A percentile compares a stretch with the other conserved stretches of the same genome.
Evolutionary conservation across 2,888 invertebrate species (phyloP).

Genomic region (Drosophila ezoana): DNA sequence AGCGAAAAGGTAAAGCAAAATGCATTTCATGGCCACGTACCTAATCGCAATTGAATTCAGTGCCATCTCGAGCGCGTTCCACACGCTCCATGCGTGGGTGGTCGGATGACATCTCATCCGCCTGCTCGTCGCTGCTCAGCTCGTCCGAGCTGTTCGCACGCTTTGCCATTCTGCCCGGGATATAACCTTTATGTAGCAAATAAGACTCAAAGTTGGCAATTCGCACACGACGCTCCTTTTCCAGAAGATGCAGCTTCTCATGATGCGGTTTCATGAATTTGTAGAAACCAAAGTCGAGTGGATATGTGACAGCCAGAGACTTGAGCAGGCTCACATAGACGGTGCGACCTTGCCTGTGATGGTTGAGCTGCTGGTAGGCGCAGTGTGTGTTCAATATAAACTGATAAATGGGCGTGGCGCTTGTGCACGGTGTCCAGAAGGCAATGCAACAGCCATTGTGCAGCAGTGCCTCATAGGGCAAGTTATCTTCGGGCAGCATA

Average conservation of each 20-base stretch:
- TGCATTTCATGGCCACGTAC: not conserved
- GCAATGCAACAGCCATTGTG: conserved; percentile 26
- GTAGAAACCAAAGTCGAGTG: conserved; percentile 44
- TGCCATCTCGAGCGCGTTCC: conserved; percentile 11
- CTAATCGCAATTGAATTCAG: conserved; percentile 10
- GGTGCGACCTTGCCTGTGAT: conserved; percentile 51
- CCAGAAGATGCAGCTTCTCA: conserved; percentile 36
- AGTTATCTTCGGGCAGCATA: conserved; percentile 33
- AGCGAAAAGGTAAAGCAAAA: not conserved
- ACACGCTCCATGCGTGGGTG: conserved; percentile 13
- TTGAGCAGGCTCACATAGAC: conserved; percentile 53
- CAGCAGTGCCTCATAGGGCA: conserved; percentile 32
- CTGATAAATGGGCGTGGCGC: conserved; percentile 13
- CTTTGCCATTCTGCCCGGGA: not conserved
- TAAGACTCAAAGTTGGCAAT: conserved; percentile 16
- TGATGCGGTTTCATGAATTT: conserved; percentile 55
- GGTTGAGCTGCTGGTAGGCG: conserved; percentile 9
- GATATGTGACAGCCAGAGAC: conserved; percentile 33
- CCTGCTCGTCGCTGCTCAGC: conserved; percentile 24
- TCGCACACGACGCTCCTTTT: conserved; percentile 12
- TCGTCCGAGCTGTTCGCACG: not conserved
- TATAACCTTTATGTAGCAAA: conserved; percentile 27
- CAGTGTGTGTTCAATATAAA: conserved; percentile 38
- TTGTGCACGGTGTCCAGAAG: conserved; percentile 25
- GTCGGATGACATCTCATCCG: conserved; percentile 2